Evolutionary conservation across 2,888 invertebrate species (phyloP).

Genomic region (Gryllus longicercus): DNA sequence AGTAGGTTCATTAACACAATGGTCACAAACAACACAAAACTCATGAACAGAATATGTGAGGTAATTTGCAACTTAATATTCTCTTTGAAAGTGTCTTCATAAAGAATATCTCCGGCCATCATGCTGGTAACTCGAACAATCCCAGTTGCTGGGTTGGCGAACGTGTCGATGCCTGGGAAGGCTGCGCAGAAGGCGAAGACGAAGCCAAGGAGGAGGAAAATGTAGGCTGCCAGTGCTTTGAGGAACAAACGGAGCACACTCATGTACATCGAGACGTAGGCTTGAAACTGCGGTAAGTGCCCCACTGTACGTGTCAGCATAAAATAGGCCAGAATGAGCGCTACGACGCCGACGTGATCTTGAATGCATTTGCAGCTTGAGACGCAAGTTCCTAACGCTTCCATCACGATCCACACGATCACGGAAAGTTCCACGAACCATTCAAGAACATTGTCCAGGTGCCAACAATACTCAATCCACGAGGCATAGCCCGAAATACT

Average conservation of each 20-base stretch:
- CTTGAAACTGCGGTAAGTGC: conserved; percentile 50
- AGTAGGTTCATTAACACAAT: conserved; percentile 48
- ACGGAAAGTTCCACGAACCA: conserved; percentile 44
- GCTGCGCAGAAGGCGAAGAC: conserved; percentile 50
- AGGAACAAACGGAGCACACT: conserved; percentile 49
- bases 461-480: conserved; percentile 45
- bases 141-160: conserved; percentile 46
- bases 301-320: conserved; percentile 51
- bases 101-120: conserved; percentile 49
- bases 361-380: conserved; percentile 43
- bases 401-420: conserved; percentile 45
- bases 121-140: conserved; percentile 47
- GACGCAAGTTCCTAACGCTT: conserved; percentile 36
- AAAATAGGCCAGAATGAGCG: conserved; percentile 49
- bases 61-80: conserved; percentile 43
- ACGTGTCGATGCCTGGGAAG: conserved; percentile 46
- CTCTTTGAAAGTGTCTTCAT: background rate
- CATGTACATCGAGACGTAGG: conserved; percentile 52
- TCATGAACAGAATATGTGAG: conserved; percentile 46
- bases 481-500: conserved; percentile 46
- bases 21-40: conserved; percentile 48
- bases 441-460: conserved; percentile 47
- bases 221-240: conserved; percentile 47
- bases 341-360: conserved; percentile 48
- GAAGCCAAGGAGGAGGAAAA: conserved; percentile 49